Conservation (phyloP, 1,140 invertebrate species). For the Leptopilina clavipes region DNA sequence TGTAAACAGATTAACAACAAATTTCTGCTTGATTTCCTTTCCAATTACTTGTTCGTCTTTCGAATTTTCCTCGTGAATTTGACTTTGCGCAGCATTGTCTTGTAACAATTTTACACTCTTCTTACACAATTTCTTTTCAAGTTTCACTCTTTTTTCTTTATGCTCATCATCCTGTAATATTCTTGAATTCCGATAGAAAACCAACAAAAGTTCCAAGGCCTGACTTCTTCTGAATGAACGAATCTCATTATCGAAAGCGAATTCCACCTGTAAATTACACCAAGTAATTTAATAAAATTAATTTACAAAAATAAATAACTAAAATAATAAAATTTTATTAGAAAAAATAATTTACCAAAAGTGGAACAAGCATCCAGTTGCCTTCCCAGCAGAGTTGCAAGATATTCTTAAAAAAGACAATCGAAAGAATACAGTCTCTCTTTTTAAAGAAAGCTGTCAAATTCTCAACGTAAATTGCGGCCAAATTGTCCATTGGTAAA, state of each 20-base stretch:
- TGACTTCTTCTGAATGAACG: slow-evolving; percentile 79
- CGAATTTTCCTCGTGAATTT: slow-evolving; percentile 52
- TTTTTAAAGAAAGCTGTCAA: slow-evolving; percentile 78
- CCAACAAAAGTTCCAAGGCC: slow-evolving; percentile 78
- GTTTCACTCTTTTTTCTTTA: slow-evolving; percentile 55
- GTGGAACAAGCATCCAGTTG: slow-evolving; percentile 75
- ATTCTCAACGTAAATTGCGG: slow-evolving; percentile 74
- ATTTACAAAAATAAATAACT: slow-evolving; percentile 29
- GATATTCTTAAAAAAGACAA: slow-evolving; percentile 79
- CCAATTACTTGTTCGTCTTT: slow-evolving; percentile 43
- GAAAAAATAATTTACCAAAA: slow-evolving; percentile 64
- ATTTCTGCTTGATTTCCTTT: slow-evolving; percentile 71
- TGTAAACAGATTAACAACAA: slow-evolving; percentile 69
- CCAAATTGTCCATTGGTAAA: slow-evolving; percentile 65
- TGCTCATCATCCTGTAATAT: slow-evolving; percentile 62
- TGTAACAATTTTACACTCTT: slow-evolving; percentile 64
- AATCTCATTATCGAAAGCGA: slow-evolving; percentile 78
- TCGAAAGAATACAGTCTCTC: slow-evolving; percentile 79
- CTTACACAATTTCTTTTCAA: slow-evolving; percentile 66
- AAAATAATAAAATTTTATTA: slow-evolving; percentile 3
- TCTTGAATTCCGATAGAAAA: slow-evolving; percentile 78
- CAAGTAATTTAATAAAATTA: slow-evolving; percentile 38
- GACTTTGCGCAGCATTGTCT: slow-evolving; percentile 52
- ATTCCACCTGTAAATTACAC: slow-evolving; percentile 72
- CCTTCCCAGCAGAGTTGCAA: slow-evolving; percentile 79